Conservation (phyloP, 2,888 invertebrate genomes). For the Lymantria monacha region DNA sequence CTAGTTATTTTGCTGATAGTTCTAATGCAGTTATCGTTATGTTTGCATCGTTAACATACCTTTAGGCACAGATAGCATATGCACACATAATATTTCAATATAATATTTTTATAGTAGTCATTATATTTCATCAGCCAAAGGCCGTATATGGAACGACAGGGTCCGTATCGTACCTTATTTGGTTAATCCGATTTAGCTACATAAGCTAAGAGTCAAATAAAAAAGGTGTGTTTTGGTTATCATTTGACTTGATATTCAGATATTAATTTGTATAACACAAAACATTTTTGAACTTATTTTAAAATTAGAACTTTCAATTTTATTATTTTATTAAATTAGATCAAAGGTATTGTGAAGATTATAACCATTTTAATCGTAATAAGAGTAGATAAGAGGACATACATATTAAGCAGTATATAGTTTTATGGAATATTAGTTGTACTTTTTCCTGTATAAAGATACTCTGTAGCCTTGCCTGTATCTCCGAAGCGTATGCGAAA, state of each 20-base stretch:
- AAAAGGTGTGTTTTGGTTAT: background rate
- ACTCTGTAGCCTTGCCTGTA: no score
- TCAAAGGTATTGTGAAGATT: no score
- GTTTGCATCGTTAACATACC: conserved; percentile 4
- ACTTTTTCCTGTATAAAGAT: no score
- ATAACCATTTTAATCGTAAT: no score
- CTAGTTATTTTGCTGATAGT: conserved; percentile 31
- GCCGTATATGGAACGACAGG: conserved; percentile 2
- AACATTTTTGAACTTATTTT: no score
- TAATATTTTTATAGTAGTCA: background rate
- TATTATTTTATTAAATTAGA: no score
- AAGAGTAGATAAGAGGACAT: no score
- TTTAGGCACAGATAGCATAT: conserved; percentile 1
- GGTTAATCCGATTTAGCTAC: conserved; percentile 15
- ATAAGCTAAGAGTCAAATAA: background rate
- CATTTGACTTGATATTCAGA: background rate
- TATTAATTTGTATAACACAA: no score
- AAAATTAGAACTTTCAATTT: no score
- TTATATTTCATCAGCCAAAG: background rate
- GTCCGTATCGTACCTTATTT: conserved; percentile 3
- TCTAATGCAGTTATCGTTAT: conserved; percentile 34
- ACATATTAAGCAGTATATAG: no score
- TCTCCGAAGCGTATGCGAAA: no score
- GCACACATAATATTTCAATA: background rate
- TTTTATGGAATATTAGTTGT: no score